A percentile compares a stretch with the other conserved stretches of the same genome.
phyloP scores from a whole-genome alignment of 2,888 invertebrate genomes.

The Pegoplata infirma region DNA sequence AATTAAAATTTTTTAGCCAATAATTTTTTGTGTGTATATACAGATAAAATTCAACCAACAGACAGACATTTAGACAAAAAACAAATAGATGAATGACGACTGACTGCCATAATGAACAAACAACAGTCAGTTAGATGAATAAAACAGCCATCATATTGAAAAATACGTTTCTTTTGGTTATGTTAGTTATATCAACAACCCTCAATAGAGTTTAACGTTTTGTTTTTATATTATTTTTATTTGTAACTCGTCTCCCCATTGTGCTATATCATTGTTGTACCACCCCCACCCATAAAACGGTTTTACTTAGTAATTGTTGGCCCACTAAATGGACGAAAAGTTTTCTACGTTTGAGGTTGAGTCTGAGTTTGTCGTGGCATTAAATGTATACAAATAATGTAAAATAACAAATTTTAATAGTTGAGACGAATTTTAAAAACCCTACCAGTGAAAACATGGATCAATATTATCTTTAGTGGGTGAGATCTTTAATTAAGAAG shows the following conservation, averaged over 20 bases:
- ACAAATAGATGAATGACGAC: neutral
- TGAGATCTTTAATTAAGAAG: no score
- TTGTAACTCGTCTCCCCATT: neutral
- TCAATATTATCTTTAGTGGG: no score
- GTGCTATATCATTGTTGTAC: neutral
- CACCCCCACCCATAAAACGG: neutral
- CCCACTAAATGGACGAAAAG: conserved; percentile 14
- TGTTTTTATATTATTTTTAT: neutral
- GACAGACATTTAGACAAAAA: neutral
- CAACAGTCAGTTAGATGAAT: neutral
- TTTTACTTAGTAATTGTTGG: conserved; percentile 14
- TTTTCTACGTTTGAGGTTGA: conserved; percentile 22
- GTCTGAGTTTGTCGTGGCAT: conserved; percentile 7
- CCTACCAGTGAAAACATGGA: no score
- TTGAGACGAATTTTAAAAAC: neutral
- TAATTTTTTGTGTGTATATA: neutral
- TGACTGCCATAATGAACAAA: no score
- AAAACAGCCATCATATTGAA: conserved; percentile 22
- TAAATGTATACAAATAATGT: no score
- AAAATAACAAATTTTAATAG: no score
- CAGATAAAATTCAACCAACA: no score
- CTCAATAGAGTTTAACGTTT: neutral
- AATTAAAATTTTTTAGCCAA: no score
- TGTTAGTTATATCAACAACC: conserved; percentile 14
- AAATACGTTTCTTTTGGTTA: conserved; percentile 14